Evolutionary conservation across 2,888 invertebrate species (phyloP).

Genomic region (Steromphala cineraria): DNA sequence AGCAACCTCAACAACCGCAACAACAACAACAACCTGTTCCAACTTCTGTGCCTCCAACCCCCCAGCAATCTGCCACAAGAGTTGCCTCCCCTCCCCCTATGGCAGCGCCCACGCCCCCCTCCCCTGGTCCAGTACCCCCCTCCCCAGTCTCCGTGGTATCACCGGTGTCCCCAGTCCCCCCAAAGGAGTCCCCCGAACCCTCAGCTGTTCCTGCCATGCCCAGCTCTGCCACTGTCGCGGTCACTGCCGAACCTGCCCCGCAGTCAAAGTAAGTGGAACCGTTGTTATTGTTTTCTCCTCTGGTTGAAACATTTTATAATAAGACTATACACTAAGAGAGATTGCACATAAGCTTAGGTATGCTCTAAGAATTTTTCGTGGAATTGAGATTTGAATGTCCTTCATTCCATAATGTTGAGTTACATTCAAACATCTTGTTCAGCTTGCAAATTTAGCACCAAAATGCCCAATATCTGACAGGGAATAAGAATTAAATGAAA

Average conservation of each 20-base stretch:
- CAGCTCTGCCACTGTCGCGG: constrained; percentile 26
- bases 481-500: too few species aligned
- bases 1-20: neutral
- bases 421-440: too few species aligned
- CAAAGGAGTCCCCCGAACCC: constrained; percentile 24
- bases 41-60: constrained; percentile 3
- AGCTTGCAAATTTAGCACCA: too few species aligned
- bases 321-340: too few species aligned
- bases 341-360: too few species aligned
- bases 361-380: too few species aligned
- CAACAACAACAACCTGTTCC: too few species aligned
- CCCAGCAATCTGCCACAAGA: constrained; percentile 11
- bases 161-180: constrained; percentile 18
- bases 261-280: constrained; percentile 42
- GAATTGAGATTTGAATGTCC: too few species aligned
- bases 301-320: too few species aligned
- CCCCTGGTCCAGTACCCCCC: neutral
- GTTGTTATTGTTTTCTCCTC: too few species aligned
- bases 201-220: constrained; percentile 35
- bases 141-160: constrained; percentile 23
- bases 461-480: too few species aligned
- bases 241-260: constrained; percentile 43
- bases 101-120: neutral
- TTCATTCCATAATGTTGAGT: too few species aligned
- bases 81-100: constrained; percentile 20